Conservation (phyloP, 2,888 invertebrate species). For the Sarcophaga subvicina region DNA sequence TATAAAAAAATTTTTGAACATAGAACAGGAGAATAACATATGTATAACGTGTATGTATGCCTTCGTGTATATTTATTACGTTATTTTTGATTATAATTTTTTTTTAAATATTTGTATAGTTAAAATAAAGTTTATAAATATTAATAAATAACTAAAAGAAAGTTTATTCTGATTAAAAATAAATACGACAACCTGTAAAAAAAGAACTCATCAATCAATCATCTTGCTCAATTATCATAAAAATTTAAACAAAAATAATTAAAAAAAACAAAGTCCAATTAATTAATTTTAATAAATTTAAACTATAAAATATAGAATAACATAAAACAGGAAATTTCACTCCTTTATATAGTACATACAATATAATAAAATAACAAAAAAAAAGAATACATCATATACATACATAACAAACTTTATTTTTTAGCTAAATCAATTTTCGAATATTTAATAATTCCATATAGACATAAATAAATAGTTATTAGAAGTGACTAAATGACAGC, state of each 20-base stretch:
- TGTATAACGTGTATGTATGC: neutral
- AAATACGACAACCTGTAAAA: conserved; percentile 4
- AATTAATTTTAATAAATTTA: conserved; percentile 25
- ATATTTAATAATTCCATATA: conserved; percentile 46
- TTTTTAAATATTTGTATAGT: neutral
- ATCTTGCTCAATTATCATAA: conserved; percentile 34
- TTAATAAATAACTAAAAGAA: neutral
- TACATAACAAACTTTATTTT: conserved; percentile 70
- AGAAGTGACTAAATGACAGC: neutral
- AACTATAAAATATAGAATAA: conserved; percentile 14
- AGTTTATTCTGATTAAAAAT: neutral
- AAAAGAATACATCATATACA: conserved; percentile 22
- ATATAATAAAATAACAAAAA: conserved; percentile 70
- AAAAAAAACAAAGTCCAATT: conserved; percentile 34
- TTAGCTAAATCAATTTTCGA: conserved; percentile 77
- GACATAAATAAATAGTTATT: conserved; percentile 2
- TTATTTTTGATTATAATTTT: neutral
- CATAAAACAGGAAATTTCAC: conserved; percentile 59
- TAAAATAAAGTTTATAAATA: conserved; percentile 11
- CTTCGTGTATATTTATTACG: too few relatives aligned
- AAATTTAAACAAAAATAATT: neutral
- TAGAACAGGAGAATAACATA: neutral
- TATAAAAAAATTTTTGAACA: too few relatives aligned
- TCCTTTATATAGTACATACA: conserved; percentile 69
- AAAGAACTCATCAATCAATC: neutral